A percentile compares a stretch with the other conserved stretches of the same genome.
Evolutionary conservation across 2,888 invertebrate species (phyloP).

Genomic region (Drosophila ezoana): DNA sequence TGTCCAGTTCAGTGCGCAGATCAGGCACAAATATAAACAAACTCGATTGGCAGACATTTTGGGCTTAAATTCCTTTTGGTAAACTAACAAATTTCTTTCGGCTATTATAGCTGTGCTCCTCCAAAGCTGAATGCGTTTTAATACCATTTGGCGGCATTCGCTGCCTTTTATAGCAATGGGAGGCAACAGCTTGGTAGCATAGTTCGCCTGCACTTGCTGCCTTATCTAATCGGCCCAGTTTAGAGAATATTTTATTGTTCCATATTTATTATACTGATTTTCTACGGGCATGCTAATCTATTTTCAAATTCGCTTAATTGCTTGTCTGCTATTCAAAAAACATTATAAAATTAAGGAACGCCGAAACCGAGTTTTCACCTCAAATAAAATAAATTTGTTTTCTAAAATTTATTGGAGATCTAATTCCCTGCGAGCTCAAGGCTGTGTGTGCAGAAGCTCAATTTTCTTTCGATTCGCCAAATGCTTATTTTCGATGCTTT

Average conservation of each 20-base stretch:
- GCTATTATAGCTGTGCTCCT: slow-evolving; percentile 5
- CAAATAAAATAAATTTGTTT: not conserved
- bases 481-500: no score
- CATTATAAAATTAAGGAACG: not conserved
- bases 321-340: slow-evolving; percentile 1
- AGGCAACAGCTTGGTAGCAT: not conserved
- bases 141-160: not conserved
- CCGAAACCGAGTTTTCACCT: not conserved
- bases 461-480: no score
- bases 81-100: not conserved
- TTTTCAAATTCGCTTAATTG: slow-evolving; percentile 15
- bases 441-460: no score
- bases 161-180: slow-evolving; percentile 51
- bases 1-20: slow-evolving; percentile 40
- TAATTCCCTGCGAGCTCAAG: no score
- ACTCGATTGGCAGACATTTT: slow-evolving; percentile 30
- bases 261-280: not conserved
- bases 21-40: slow-evolving; percentile 25
- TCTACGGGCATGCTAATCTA: slow-evolving; percentile 14
- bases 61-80: slow-evolving; percentile 7
- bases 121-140: slow-evolving; percentile 26
- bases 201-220: slow-evolving; percentile 48
- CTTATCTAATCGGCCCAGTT: slow-evolving; percentile 53
- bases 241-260: slow-evolving; percentile 11
- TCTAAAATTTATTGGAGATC: no score